phyloP scores from a whole-genome alignment of 2,797 vertebrate genomes.

The Cetoscarus ocellatus region DNA sequence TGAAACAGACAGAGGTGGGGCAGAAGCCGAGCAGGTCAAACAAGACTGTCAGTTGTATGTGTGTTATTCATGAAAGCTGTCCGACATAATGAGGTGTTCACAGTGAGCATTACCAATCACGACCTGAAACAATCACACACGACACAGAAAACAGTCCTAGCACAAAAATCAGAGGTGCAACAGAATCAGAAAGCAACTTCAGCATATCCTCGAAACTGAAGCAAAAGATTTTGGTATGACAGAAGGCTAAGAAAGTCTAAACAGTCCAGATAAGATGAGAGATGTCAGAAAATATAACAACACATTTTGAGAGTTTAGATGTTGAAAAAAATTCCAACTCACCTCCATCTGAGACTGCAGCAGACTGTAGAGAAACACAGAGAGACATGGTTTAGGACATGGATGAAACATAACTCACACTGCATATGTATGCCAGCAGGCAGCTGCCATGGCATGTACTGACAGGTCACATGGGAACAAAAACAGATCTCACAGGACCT shows the following conservation, averaged over 20 bases:
- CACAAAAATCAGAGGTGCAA: not conserved
- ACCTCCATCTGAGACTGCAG: conserved; percentile 98
- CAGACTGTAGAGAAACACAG: conserved; percentile 94
- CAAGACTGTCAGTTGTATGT: conserved; percentile 27
- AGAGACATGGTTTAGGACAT: conserved; percentile 90
- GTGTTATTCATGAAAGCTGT: conserved; percentile 9
- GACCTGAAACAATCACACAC: not conserved
- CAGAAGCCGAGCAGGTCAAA: conserved; percentile 54
- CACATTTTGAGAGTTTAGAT: not conserved
- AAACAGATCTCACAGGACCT: conserved; percentile 44
- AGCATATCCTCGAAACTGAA: not conserved
- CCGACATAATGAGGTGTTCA: conserved; percentile 3
- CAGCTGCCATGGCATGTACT: conserved; percentile 44
- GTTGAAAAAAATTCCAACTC: conserved; percentile 77
- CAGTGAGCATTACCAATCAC: not conserved
- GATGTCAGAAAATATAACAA: conserved; percentile 5
- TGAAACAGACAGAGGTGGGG: conserved; percentile 32
- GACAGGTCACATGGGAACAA: conserved; percentile 38
- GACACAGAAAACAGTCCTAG: not conserved
- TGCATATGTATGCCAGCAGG: conserved; percentile 6
- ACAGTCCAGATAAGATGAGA: not conserved
- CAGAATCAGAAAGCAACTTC: not conserved
- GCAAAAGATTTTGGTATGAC: not conserved
- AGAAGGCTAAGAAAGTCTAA: not conserved
- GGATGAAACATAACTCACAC: conserved; percentile 39